phyloP scores from a whole-genome alignment of 2,113 vertebrate genomes.

The Lutjanus erythropterus region DNA sequence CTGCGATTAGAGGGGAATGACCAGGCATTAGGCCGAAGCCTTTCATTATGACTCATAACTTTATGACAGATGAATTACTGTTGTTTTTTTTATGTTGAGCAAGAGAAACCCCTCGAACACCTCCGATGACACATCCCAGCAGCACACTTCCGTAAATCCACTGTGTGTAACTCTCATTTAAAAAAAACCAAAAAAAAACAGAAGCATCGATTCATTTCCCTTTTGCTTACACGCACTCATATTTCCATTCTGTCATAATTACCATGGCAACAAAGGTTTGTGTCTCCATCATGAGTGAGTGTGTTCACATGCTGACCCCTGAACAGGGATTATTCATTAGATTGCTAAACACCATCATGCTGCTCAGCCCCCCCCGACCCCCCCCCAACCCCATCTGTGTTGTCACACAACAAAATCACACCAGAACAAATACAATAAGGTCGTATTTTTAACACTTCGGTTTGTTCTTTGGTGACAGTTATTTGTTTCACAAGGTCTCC shows the following conservation, averaged over 20 bases:
- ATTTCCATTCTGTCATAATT: constrained; percentile 36
- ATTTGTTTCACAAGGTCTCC: too few species aligned
- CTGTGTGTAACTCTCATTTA: neutral
- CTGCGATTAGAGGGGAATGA: constrained; percentile 42
- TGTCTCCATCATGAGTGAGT: neutral
- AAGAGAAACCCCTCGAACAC: neutral
- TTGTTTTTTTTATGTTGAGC: constrained; percentile 11
- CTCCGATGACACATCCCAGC: constrained; percentile 3
- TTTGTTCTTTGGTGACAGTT: too few species aligned
- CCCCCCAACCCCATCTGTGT: neutral
- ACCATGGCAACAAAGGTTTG: constrained; percentile 27
- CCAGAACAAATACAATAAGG: too few species aligned
- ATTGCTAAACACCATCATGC: neutral
- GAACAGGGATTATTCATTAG: constrained; percentile 8
- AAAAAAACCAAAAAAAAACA: neutral
- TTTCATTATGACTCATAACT: constrained; percentile 59
- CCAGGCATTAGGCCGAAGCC: constrained; percentile 1
- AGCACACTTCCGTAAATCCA: constrained; percentile 17
- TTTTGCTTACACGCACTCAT: neutral
- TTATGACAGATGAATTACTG: constrained; percentile 24
- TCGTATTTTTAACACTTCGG: too few species aligned
- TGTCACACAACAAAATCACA: neutral
- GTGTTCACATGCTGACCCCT: constrained; percentile 4
- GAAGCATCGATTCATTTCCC: constrained; percentile 36
- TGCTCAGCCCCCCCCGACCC: neutral